Percentiles rank a stretch among this genome's conserved stretches.
Evolutionary conservation across 2,113 vertebrate genomes (phyloP).

Genomic region (Albula glossodonta): DNA sequence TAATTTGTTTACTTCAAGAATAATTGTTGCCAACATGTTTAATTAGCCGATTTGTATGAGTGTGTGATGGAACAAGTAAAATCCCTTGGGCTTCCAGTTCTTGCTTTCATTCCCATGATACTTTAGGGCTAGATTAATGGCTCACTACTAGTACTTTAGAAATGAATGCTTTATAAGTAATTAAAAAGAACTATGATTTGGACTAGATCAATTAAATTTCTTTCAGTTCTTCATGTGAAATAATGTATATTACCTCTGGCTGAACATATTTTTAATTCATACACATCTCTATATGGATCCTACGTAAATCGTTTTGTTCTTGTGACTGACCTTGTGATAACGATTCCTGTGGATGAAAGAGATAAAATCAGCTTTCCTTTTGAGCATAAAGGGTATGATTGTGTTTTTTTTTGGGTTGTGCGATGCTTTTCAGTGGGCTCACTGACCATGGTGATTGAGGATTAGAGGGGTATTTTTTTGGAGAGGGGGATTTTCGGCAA

Average conservation of each 20-base stretch:
- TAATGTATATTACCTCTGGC: background rate
- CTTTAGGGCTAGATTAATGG: conserved; percentile 17
- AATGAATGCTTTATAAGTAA: background rate
- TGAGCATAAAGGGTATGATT: background rate
- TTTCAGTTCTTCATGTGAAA: background rate
- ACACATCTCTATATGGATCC: background rate
- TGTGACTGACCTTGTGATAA: background rate
- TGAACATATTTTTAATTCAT: background rate
- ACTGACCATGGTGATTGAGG: background rate
- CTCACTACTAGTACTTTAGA: background rate
- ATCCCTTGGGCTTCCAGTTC: conserved; percentile 8
- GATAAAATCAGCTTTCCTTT: background rate
- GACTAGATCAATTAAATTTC: background rate
- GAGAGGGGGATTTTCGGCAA: background rate
- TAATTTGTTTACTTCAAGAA: conserved; percentile 4
- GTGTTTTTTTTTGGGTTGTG: background rate
- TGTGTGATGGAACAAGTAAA: conserved; percentile 15
- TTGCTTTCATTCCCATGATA: background rate
- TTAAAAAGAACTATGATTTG: background rate
- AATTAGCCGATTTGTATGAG: conserved; percentile 13
- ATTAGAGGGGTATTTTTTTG: background rate
- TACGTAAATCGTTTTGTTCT: background rate
- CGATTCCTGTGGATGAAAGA: background rate
- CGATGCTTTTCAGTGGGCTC: background rate
- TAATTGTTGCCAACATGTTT: conserved; percentile 8